Evolutionary conservation across 1,140 invertebrate species (phyloP), one percentile per base, ranked within the genome.

Genomic region (Cylas formicarius): DNA sequence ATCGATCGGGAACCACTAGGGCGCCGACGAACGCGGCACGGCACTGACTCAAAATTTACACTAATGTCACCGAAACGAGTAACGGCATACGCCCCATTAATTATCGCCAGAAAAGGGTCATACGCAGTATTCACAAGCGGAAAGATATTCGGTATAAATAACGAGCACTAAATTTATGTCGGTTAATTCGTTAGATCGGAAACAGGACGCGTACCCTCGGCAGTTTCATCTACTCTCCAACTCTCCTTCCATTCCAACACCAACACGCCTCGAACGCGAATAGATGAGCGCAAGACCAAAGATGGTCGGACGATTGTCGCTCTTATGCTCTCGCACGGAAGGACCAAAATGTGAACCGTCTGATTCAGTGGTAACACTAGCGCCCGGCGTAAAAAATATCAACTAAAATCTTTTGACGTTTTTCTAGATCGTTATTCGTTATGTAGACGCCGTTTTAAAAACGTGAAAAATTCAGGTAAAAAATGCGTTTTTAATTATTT

Each of bases 371-470:
- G 51, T 52, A 55, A 58, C 53, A 58, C 52, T 53, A 61, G 61
- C 61, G 61, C 58, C 53, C 14, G n/a, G 50, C 43, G 56, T 57
- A 62, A 62, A 61, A 62, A 59, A 55, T 49, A 35, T 34, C 42
- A 59, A 59, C 57, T 56, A 59, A 61, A 62, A 58, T 59, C 54
- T 54, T 58, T 44, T 53, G 56, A 59, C 55, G 38, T 57, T 58
- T 57, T 60, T 60, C 33, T 46, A 26, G 20, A 48, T 51, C 37
- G 44, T 52, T 45, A 40, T 59, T 51, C 37, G 44, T 52, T 45
- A 40, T 59, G 53, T 53, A 41, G 58, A 33, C 56, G 47, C 46
- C 53, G 57, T 38, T 52, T 52, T 48, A 49, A 49, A 53, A 51
- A 36, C 17, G 14, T 22, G 20, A 40, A 43, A 48, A 44, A 47